Evolutionary conservation across 2,797 vertebrate genomes (phyloP), one percentile per base, ranked within the genome.

Genomic region (Chaetodon trifasciatus): DNA sequence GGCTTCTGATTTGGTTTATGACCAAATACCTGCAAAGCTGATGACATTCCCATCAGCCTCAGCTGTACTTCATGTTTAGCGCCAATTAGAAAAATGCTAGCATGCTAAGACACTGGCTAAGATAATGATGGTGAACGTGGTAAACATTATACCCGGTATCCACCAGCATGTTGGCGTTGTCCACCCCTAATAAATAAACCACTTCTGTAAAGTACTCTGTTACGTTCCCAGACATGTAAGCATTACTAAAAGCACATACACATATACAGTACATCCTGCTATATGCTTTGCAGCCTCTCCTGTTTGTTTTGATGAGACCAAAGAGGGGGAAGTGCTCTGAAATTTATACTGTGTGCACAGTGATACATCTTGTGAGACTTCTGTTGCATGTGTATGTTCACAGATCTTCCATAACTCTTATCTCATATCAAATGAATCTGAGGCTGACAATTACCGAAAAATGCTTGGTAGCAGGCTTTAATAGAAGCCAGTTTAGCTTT

Each of bases 401-500:
- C 46, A 70, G 35, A 50, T 85, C 37, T 46, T 55, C 46, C 13
- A 28, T 40, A 60, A 32, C 32, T 64, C 23, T 24, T 61, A 76
- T 64, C 35, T 62, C 3, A 9, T 71, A 32, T 12, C 37, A 2
- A 64, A 70, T 81, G 32, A 77, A 68, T 70, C 17, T 40, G 44
- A 50, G 64, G 28, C 15, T 78, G 66, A 73, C 70, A 78, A 90
- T 68, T 77, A 79, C 62, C 50, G 15, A 23, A 84, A 80, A 73
- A 73, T 17, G 66, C 66, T 75, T 58, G 21, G 21, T 70, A 9
- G 57, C 40, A 52, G 67, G 28, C 56, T 81, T 46, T 84, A 86
- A 82, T 88, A 82, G 13, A 57, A 42, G 66, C 57, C 66, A 74
- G 55, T 82, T 86, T 82, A 78, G 61, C 69, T 63, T 60, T 16